Conservation (phyloP, 30 jellyfish, hydroid and myxozoan genomes). For the Hydra vulgaris region DNA sequence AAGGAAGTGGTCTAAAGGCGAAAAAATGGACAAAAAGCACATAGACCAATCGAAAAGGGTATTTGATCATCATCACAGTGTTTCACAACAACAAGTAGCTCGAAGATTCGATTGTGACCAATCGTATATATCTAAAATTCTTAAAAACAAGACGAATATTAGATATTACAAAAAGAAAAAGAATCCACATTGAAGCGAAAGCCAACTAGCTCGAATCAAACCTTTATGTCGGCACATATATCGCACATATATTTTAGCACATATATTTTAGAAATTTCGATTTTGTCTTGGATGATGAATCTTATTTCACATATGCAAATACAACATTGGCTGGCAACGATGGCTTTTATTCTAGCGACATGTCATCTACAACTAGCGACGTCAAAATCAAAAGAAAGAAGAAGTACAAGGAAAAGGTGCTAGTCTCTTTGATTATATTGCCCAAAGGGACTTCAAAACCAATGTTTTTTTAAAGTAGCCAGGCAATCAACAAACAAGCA, state of each 20-base stretch:
- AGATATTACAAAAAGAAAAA: background rate
- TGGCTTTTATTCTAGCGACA: background rate
- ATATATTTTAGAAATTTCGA: background rate
- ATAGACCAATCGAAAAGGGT: background rate
- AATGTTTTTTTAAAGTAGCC: background rate
- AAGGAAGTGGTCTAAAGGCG: too few relatives aligned
- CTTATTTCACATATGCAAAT: background rate
- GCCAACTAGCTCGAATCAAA: background rate
- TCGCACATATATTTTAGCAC: too few relatives aligned
- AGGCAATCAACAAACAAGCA: background rate
- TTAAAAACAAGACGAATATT: background rate
- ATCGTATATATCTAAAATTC: background rate
- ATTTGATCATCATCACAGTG: background rate
- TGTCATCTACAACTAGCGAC: background rate
- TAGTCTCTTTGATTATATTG: background rate
- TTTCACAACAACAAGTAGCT: background rate
- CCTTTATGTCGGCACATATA: background rate
- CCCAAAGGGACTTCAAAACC: background rate
- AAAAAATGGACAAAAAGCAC: background rate
- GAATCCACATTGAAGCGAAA: background rate
- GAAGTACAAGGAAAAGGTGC: background rate
- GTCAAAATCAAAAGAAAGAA: background rate
- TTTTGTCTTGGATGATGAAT: background rate
- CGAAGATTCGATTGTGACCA: background rate
- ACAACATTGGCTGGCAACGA: background rate